Evolutionary conservation across 2,113 vertebrate genomes (phyloP).

Genomic region (Puntigrus tetrazona): DNA sequence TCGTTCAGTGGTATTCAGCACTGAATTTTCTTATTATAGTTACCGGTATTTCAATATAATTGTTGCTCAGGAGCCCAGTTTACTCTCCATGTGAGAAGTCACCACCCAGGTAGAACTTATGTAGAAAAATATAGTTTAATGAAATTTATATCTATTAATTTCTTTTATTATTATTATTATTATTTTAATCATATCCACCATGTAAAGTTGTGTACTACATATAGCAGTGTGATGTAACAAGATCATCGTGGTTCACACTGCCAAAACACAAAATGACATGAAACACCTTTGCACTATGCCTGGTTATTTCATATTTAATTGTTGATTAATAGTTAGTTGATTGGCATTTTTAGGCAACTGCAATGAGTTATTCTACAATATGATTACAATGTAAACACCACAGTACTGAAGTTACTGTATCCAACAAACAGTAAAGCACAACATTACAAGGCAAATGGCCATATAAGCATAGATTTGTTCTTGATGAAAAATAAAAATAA

Average conservation of each 20-base stretch:
- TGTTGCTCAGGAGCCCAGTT: constrained; percentile 35
- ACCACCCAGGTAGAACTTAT: constrained; percentile 73
- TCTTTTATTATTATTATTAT: constrained; percentile 43
- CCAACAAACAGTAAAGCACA: constrained; percentile 76
- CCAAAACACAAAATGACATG: constrained; percentile 53
- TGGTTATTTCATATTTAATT: constrained; percentile 67
- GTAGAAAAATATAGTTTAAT: constrained; percentile 85
- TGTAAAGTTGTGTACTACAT: constrained; percentile 60
- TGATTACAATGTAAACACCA: constrained; percentile 80
- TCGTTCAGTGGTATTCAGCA: constrained; percentile 2
- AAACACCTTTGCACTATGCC: constrained; percentile 47
- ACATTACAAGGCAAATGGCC: constrained; percentile 79
- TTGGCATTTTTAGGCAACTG: constrained; percentile 78
- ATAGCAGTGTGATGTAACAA: constrained; percentile 68
- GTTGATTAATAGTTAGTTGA: constrained; percentile 71
- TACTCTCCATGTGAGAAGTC: constrained; percentile 50
- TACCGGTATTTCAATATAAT: background rate
- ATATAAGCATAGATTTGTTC: constrained; percentile 79
- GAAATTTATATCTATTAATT: constrained; percentile 75
- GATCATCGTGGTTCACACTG: constrained; percentile 66
- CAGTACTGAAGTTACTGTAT: constrained; percentile 73
- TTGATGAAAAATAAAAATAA: constrained; percentile 56
- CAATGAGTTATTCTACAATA: constrained; percentile 71
- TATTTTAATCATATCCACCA: constrained; percentile 73
- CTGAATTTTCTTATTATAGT: background rate